Conservation (phyloP, 92 coral and sea anemone genomes). For the Siderastrea siderea region DNA sequence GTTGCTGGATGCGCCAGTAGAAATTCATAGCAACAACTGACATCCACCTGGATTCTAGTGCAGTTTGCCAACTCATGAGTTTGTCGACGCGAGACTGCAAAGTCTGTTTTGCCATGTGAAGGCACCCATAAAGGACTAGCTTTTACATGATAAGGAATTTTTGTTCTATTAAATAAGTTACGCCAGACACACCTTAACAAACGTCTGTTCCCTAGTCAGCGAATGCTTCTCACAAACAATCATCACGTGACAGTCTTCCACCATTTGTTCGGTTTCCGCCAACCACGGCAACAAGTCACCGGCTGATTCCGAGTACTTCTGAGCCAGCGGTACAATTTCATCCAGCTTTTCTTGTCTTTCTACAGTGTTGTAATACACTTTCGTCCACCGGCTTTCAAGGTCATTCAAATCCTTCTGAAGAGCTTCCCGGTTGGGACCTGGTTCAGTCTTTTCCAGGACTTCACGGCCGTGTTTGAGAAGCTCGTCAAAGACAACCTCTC, state of each 20-base stretch:
- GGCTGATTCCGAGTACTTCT: constrained; percentile 84
- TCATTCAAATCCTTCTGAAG: constrained; percentile 74
- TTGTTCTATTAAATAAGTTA: background rate
- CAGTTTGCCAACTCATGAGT: no score
- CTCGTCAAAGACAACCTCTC: constrained; percentile 88
- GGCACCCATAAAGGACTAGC: no score
- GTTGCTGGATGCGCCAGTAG: no score
- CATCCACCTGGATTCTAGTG: no score
- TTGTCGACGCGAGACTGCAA: no score
- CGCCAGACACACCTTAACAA: constrained; percentile 78
- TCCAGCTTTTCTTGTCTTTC: constrained; percentile 92
- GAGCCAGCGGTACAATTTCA: constrained; percentile 90
- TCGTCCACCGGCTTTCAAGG: constrained; percentile 83
- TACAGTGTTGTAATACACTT: constrained; percentile 66
- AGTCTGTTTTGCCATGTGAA: no score
- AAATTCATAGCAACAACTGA: no score
- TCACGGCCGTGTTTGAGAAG: constrained; percentile 86
- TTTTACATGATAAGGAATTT: background rate
- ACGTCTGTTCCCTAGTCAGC: constrained; percentile 82
- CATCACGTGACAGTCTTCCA: constrained; percentile 75
- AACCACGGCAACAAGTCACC: constrained; percentile 83
- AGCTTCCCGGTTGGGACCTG: constrained; percentile 77
- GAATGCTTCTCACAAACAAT: constrained; percentile 91
- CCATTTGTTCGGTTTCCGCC: constrained; percentile 86
- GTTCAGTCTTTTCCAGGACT: constrained; percentile 80